phyloP scores from a whole-genome alignment of 1,140 invertebrate genomes.

The Lepeophtheirus salmonis region DNA sequence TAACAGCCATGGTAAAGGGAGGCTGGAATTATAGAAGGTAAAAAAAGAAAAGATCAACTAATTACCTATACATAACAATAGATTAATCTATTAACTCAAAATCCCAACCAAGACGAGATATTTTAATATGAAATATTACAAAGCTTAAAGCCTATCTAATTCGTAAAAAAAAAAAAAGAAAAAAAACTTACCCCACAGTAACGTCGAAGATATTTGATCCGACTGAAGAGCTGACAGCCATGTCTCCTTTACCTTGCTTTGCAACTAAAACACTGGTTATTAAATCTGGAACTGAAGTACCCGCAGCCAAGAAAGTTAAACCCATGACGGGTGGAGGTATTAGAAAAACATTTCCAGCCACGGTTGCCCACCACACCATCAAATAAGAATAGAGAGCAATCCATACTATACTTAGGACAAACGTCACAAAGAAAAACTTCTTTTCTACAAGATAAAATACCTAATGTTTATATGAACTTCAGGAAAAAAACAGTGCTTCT shows the following conservation, averaged over 20 bases:
- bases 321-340: slow-evolving; percentile 79
- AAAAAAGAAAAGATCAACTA: no score
- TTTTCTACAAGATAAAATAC: slow-evolving; percentile 51
- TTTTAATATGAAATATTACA: no score
- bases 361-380: slow-evolving; percentile 88
- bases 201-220: slow-evolving; percentile 99
- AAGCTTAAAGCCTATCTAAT: no score
- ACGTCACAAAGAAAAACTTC: slow-evolving; percentile 71
- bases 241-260: slow-evolving; percentile 87
- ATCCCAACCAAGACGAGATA: no score
- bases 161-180: background rate
- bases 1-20: slow-evolving; percentile 28
- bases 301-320: slow-evolving; percentile 79
- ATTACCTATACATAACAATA: no score
- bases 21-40: slow-evolving; percentile 2
- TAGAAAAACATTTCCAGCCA: slow-evolving; percentile 57
- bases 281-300: slow-evolving; percentile 89
- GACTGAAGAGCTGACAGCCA: slow-evolving; percentile 95
- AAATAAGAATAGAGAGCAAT: slow-evolving; percentile 80
- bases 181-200: slow-evolving; percentile 30
- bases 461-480: no score
- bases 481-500: no score
- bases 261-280: slow-evolving; percentile 90
- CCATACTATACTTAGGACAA: slow-evolving; percentile 78
- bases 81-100: no score